Conservation (phyloP, 1,140 invertebrate species). For the Drosophila virilis region DNA sequence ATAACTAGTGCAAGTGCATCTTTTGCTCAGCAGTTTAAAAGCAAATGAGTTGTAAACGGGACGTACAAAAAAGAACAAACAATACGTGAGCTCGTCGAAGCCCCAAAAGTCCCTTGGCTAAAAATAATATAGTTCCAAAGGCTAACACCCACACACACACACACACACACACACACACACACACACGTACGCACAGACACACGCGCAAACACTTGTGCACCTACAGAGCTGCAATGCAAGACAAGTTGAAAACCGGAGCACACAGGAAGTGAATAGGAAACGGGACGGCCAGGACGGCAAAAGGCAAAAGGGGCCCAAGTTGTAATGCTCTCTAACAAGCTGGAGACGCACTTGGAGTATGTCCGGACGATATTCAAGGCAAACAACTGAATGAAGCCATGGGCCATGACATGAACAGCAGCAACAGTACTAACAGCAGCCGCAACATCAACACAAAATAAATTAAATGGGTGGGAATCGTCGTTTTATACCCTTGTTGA, state of each 20-base stretch:
- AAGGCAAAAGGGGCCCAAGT: not conserved
- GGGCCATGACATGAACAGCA: not conserved
- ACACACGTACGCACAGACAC: conserved; percentile 8
- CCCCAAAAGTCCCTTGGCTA: conserved; percentile 21
- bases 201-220: not conserved
- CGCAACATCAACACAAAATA: conserved; percentile 10
- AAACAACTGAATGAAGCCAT: conserved; percentile 21
- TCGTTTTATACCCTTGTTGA: not conserved
- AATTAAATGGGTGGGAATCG: conserved; percentile 13
- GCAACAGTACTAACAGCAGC: not conserved
- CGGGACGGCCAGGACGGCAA: too few species aligned
- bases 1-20: not conserved
- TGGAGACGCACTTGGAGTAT: conserved; percentile 16
- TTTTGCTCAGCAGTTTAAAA: conserved; percentile 15
- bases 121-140: conserved; percentile 21
- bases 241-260: not conserved
- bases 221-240: conserved; percentile 14
- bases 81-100: conserved; percentile 10
- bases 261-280: not conserved
- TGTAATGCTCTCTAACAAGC: conserved; percentile 28
- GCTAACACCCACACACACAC: not conserved
- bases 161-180: not conserved
- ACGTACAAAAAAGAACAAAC: not conserved
- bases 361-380: conserved; percentile 1
- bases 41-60: conserved; percentile 25